Conservation (phyloP, 2,797 vertebrate genomes). For the Heliangelus exortis region DNA sequence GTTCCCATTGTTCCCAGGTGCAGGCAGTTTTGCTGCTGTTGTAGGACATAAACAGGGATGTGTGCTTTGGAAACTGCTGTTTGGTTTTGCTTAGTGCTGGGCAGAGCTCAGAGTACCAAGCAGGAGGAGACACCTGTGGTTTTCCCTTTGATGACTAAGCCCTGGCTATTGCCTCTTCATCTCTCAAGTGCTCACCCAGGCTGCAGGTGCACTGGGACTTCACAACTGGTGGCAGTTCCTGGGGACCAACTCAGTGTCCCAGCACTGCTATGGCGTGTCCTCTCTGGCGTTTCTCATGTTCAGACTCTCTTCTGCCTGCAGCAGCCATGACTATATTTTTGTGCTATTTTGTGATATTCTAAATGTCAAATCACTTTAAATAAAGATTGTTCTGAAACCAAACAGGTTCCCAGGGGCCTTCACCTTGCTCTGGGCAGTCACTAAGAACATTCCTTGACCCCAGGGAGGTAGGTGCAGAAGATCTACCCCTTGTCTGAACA, state of each 20-base stretch:
- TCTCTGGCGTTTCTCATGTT: not conserved
- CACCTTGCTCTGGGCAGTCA: not conserved
- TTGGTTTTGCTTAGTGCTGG: not conserved
- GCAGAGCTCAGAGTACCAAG: not conserved
- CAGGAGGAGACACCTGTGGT: not conserved
- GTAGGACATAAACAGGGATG: not conserved
- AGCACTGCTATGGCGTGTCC: rapidly evolving
- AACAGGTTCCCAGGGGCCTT: not conserved
- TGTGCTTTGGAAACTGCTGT: not conserved
- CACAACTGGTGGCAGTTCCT: not conserved
- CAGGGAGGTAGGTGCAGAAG: not conserved
- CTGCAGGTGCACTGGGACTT: not conserved
- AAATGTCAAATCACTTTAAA: not conserved
- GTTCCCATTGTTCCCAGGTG: not conserved
- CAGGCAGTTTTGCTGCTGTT: not conserved
- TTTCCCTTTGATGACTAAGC: not conserved
- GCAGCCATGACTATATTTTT: not conserved
- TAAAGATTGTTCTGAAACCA: not conserved
- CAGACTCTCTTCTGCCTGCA: not conserved
- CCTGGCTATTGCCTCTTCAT: not conserved
- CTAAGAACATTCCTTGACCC: not conserved
- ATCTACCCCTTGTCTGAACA: not conserved
- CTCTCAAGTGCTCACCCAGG: not conserved
- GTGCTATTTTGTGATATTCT: not conserved
- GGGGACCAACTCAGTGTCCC: not conserved